Evolutionary conservation across 2,113 vertebrate species (phyloP).

Genomic region (Sebastes schlegelii): DNA sequence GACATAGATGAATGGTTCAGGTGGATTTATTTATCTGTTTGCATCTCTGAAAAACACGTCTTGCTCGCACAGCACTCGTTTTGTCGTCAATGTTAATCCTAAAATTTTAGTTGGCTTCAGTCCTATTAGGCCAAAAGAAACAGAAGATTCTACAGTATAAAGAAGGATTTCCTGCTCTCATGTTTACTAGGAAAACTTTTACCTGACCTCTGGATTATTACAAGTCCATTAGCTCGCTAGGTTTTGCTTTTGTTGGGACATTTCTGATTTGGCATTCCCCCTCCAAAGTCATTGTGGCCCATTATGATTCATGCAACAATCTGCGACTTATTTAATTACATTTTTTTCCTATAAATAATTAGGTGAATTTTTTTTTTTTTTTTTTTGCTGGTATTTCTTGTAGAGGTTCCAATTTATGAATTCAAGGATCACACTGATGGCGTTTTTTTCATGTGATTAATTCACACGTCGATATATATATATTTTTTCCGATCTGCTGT

Average conservation of each 20-base stretch:
- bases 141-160: background rate
- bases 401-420: background rate
- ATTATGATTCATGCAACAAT: background rate
- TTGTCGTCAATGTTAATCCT: background rate
- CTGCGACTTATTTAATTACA: background rate
- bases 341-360: background rate
- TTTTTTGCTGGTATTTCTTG: background rate
- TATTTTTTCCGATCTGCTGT: no score
- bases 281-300: background rate
- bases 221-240: background rate
- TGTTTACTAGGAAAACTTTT: background rate
- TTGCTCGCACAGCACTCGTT: background rate
- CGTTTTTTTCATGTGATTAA: no score
- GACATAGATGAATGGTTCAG: background rate
- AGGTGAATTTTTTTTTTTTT: background rate
- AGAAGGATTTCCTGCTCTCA: background rate
- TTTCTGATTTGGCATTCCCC: no score
- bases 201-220: background rate
- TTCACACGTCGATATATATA: no score
- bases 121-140: background rate
- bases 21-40: background rate
- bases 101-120: background rate
- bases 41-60: background rate
- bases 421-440: background rate
- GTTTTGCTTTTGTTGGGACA: background rate